Evolutionary conservation across 1,140 invertebrate species (phyloP).

Genomic region (Dufourea novaeangliae): DNA sequence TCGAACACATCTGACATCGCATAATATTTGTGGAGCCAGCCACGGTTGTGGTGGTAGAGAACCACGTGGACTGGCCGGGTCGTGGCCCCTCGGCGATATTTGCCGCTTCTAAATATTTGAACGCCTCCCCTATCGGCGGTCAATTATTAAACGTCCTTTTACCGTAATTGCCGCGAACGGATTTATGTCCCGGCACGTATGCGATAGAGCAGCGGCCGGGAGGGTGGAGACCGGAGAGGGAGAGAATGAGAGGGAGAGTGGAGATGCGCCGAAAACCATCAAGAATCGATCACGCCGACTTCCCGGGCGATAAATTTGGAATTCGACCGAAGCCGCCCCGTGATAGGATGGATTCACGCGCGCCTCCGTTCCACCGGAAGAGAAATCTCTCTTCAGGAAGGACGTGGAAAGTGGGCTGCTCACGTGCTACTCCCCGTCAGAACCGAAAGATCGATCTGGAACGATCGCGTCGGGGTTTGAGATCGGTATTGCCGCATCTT

Average conservation of each 20-base stretch:
- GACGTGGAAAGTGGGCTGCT: slow-evolving; percentile 4
- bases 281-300: slow-evolving; percentile 43
- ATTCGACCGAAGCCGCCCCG: slow-evolving; percentile 26
- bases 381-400: slow-evolving; percentile 33
- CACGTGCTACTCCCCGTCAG: neutral
- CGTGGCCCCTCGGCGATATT: neutral
- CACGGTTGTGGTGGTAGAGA: neutral
- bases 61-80: neutral
- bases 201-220: too few relatives aligned
- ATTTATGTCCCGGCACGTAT: slow-evolving; percentile 49
- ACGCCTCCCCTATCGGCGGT: slow-evolving; percentile 17
- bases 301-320: slow-evolving; percentile 36
- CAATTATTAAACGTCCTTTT: slow-evolving; percentile 65
- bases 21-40: neutral
- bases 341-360: slow-evolving; percentile 35
- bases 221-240: too few relatives aligned
- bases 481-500: slow-evolving; percentile 3
- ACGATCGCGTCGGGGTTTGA: neutral
- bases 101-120: neutral
- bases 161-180: slow-evolving; percentile 59
- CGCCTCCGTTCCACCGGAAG: slow-evolving; percentile 2
- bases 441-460: neutral
- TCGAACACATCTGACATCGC: neutral
- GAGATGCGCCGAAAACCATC: slow-evolving; percentile 36
- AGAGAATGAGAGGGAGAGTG: too few relatives aligned